Conservation (phyloP, 2,888 invertebrate species). For the Aethes cnicana region DNA sequence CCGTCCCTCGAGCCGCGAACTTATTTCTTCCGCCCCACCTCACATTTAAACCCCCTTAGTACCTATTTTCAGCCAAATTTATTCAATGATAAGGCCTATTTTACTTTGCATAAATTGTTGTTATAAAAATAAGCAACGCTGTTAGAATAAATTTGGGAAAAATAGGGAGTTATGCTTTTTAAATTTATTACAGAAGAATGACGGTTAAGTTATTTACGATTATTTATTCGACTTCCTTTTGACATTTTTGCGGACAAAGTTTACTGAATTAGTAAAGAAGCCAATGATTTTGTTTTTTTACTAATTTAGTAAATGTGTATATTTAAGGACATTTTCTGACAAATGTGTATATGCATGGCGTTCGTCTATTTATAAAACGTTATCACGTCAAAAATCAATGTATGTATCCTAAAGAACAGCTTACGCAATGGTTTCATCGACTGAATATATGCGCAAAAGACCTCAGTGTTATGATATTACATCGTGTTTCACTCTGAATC, state of each 20-base stretch:
- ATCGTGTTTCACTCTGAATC: not conserved
- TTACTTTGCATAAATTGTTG: slow-evolving; percentile 27
- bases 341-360: too few species aligned
- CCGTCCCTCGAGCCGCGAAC: slow-evolving; percentile 9
- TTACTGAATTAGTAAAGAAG: too few species aligned
- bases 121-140: slow-evolving; percentile 21
- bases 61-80: slow-evolving; percentile 28
- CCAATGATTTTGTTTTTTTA: too few species aligned
- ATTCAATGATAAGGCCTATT: slow-evolving; percentile 27
- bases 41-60: slow-evolving; percentile 20
- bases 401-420: too few species aligned
- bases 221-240: not conserved
- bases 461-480: too few species aligned
- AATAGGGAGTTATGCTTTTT: slow-evolving; percentile 13
- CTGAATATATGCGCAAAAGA: too few species aligned
- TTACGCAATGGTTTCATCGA: too few species aligned
- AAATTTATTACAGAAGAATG: slow-evolving; percentile 20
- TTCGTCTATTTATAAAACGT: too few species aligned
- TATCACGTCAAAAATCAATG: too few species aligned
- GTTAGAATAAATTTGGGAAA: slow-evolving; percentile 22
- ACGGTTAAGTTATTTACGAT: slow-evolving; percentile 10
- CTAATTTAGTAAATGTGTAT: too few species aligned
- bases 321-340: too few species aligned
- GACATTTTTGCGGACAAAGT: not conserved
- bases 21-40: slow-evolving; percentile 29